These are phyloP conservation scores for Serilophus lunatus DNA, from an alignment of 2,113 vertebrate species.

Conservation along the genomic window DNA sequence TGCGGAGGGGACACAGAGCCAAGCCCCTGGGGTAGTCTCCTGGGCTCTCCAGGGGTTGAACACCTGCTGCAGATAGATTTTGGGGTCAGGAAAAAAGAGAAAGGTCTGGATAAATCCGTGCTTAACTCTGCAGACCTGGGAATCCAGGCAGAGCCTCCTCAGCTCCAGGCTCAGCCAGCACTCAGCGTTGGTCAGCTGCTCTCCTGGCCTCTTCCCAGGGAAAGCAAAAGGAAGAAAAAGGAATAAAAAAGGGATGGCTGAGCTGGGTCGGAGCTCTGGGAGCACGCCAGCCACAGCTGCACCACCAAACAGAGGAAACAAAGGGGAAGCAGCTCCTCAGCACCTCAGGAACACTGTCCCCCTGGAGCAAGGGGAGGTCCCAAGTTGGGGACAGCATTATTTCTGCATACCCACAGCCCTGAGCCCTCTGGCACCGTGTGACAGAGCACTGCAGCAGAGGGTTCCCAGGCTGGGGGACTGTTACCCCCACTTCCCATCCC, in stretches of 20 bases:
- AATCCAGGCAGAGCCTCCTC: neutral
- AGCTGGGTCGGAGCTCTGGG: neutral
- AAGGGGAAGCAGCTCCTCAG: neutral
- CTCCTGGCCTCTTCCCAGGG: neutral
- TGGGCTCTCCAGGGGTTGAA: neutral
- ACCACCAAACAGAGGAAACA: neutral
- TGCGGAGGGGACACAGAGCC: neutral
- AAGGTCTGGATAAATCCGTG: neutral
- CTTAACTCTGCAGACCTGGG: neutral
- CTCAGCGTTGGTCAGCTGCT: neutral
- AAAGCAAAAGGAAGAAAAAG: neutral
- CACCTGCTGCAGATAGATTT: neutral
- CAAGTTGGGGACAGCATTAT: accelerated
- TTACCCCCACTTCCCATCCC: no score
- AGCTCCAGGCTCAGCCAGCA: neutral
- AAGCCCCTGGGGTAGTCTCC: neutral
- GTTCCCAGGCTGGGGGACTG: neutral
- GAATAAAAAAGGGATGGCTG: neutral
- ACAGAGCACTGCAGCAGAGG: neutral
- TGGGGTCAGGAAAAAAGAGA: neutral
- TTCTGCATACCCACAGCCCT: neutral
- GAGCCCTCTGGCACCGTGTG: accelerated
- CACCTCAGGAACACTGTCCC: accelerated
- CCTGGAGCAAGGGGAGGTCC: no score
- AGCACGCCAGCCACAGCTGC: neutral